phyloP scores from a whole-genome alignment of 2,113 vertebrate species.

The Bucco capensis region DNA sequence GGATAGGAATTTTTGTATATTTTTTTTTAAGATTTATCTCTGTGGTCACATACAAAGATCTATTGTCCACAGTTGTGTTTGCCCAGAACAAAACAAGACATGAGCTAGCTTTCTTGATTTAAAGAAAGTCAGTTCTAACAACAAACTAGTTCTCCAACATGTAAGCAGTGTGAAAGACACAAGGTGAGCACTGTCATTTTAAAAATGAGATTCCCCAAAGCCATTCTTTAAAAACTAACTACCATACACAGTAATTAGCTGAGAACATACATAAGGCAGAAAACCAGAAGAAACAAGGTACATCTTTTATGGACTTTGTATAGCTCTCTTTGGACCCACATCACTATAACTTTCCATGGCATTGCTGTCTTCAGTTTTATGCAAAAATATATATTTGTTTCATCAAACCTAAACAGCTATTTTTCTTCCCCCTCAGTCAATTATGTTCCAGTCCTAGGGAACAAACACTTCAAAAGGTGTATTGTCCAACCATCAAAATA shows the following conservation, averaged over 20 bases:
- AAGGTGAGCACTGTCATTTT: not conserved
- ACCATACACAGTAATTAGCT: not conserved
- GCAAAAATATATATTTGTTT: not conserved
- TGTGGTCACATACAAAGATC: not conserved
- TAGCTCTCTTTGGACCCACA: not conserved
- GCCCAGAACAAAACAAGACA: not conserved
- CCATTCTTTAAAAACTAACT: not conserved
- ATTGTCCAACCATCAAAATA: not conserved
- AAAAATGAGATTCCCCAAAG: not conserved
- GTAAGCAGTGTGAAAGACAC: not conserved
- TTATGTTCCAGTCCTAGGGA: not conserved
- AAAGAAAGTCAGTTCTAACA: not conserved
- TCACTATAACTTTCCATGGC: not conserved
- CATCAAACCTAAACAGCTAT: not conserved
- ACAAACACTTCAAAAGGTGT: not conserved
- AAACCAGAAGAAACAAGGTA: not conserved
- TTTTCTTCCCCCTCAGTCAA: not conserved
- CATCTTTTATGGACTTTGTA: not conserved
- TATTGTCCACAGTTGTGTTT: not conserved
- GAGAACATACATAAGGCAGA: not conserved
- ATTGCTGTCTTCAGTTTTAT: not conserved
- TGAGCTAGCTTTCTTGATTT: not conserved
- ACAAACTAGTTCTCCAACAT: not conserved
- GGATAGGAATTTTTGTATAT: not conserved
- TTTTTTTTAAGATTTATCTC: not conserved